These are phyloP conservation scores for Neodiprion lecontei DNA, from an alignment of 1,140 invertebrate genomes.

Conservation along the genomic window DNA sequence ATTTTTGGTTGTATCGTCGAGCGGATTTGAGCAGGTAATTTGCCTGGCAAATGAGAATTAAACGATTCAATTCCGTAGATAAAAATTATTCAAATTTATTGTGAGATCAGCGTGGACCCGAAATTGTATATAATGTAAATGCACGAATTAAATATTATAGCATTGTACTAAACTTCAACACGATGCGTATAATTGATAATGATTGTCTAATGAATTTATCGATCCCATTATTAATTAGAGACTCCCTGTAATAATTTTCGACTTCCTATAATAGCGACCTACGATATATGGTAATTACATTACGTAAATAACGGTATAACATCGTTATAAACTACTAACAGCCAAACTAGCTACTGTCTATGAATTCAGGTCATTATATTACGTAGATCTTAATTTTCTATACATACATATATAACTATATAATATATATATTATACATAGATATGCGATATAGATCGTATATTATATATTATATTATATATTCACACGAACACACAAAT, in stretches of 20 bases:
- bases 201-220: neutral
- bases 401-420: neutral
- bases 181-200: neutral
- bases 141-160: conserved; percentile 32
- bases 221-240: neutral
- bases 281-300: neutral
- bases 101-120: conserved; percentile 24
- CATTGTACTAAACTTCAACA: conserved; percentile 20
- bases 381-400: neutral
- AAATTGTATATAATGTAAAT: conserved; percentile 54
- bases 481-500: neutral
- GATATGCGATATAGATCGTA: too few relatives aligned
- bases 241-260: neutral
- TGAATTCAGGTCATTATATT: neutral
- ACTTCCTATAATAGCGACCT: neutral
- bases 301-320: neutral
- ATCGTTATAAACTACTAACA: neutral
- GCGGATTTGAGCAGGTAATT: too few relatives aligned
- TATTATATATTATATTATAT: too few relatives aligned
- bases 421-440: too few relatives aligned
- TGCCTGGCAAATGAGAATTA: too few relatives aligned
- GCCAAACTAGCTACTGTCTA: neutral
- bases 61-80: too few relatives aligned
- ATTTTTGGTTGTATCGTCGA: too few relatives aligned
- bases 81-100: too few relatives aligned